Percentiles rank a stretch among this genome's conserved stretches.
These are phyloP conservation scores for Xylota sylvarum DNA, from an alignment of 2,888 invertebrate genomes.

Conservation along the genomic window DNA sequence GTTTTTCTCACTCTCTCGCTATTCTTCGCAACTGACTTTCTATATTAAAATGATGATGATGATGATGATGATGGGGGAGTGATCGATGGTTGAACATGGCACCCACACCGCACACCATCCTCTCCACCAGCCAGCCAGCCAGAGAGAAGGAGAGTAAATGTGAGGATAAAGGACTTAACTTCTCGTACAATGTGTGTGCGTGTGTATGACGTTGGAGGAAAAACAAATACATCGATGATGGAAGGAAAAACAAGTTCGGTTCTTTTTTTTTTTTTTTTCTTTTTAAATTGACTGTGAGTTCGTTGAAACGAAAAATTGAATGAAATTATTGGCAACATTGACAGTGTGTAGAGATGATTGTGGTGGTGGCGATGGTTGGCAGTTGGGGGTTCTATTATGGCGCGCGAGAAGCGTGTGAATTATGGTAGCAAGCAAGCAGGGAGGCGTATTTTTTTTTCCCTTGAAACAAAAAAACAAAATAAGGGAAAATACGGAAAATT, in stretches of 20 bases:
- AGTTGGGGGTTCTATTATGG: conserved; percentile 22
- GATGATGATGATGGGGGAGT: conserved; percentile 75
- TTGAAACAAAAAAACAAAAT: conserved; percentile 45
- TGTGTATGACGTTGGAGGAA: conserved; percentile 37
- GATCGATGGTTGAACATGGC: conserved; percentile 67
- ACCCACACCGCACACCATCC: conserved; percentile 28
- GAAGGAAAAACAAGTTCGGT: conserved; percentile 68
- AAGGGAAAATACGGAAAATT: conserved; percentile 53
- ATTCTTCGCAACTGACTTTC: conserved; percentile 48
- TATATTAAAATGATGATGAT: conserved; percentile 70
- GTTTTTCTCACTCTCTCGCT: conserved; percentile 20
- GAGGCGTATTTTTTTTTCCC: conserved; percentile 2
- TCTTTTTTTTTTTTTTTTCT: conserved; percentile 16
- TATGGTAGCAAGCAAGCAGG: conserved; percentile 44
- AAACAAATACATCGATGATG: conserved; percentile 66
- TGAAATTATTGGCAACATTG: conserved; percentile 77
- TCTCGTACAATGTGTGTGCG: conserved; percentile 37
- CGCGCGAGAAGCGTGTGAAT: conserved; percentile 56
- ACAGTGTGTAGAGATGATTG: conserved; percentile 62
- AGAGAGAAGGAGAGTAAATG: conserved; percentile 20
- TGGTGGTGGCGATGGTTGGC: conserved; percentile 16
- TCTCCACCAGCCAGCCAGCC: not conserved
- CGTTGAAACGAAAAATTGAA: conserved; percentile 76
- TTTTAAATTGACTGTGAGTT: conserved; percentile 74
- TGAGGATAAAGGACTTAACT: conserved; percentile 68